These are phyloP conservation scores for Ypsolopha scabrella DNA, from an alignment of 2,888 invertebrate genomes.

Conservation along the genomic window DNA sequence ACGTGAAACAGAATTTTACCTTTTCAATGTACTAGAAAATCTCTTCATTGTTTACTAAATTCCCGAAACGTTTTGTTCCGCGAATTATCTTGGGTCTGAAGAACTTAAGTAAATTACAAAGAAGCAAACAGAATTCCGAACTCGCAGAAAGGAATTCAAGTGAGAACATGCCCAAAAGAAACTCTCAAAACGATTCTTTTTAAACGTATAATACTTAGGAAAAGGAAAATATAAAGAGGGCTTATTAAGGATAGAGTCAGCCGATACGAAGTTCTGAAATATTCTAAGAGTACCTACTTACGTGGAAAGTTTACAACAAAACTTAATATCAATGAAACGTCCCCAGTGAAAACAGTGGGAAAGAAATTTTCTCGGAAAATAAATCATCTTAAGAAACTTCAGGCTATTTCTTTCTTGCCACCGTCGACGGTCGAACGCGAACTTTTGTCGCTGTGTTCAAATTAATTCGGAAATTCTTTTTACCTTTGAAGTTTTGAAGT, in stretches of 20 bases:
- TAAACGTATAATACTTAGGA: slow-evolving; percentile 38
- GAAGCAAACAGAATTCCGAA: slow-evolving; percentile 35
- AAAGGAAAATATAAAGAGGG: slow-evolving; percentile 22
- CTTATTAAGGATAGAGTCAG: slow-evolving; percentile 43
- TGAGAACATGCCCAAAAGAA: slow-evolving; percentile 24
- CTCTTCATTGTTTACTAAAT: neutral
- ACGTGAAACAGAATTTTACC: no score
- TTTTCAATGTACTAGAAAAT: no score
- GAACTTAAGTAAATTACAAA: slow-evolving; percentile 41
- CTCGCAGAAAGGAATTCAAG: slow-evolving; percentile 29
- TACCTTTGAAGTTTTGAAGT: slow-evolving; percentile 53
- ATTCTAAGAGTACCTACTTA: slow-evolving; percentile 47
- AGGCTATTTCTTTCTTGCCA: slow-evolving; percentile 43
- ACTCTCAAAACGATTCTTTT: slow-evolving; percentile 27
- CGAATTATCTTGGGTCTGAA: slow-evolving; percentile 12
- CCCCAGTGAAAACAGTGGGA: slow-evolving; percentile 36
- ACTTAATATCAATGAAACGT: slow-evolving; percentile 60
- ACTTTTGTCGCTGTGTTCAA: slow-evolving; percentile 55
- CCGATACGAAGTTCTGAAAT: slow-evolving; percentile 36
- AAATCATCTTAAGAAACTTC: slow-evolving; percentile 54
- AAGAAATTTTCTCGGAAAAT: slow-evolving; percentile 55
- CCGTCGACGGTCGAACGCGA: slow-evolving; percentile 38
- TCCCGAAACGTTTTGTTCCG: neutral
- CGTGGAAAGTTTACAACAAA: slow-evolving; percentile 47
- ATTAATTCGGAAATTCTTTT: slow-evolving; percentile 44